Evolutionary conservation across 2,113 vertebrate species (phyloP).

Genomic region (Carollia perspicillata): DNA sequence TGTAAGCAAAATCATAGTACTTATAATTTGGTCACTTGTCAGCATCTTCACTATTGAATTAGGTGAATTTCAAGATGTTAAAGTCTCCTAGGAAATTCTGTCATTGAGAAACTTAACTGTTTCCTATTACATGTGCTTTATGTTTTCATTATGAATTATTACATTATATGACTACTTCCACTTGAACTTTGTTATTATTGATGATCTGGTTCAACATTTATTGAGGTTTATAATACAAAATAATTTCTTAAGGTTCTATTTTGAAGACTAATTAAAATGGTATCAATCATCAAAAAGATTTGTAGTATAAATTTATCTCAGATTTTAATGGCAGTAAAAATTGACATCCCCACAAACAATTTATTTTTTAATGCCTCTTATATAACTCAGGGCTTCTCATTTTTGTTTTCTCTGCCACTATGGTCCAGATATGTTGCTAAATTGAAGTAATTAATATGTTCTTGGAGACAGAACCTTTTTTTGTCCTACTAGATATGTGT

Average conservation of each 20-base stretch:
- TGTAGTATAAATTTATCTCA: neutral
- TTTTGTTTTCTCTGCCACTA: neutral
- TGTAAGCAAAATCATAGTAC: neutral
- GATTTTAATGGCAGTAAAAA: neutral
- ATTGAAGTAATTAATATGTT: constrained; percentile 38
- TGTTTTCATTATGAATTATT: neutral
- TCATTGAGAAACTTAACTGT: neutral
- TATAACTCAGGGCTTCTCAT: neutral
- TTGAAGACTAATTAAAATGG: neutral
- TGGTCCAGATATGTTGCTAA: neutral
- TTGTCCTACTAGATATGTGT: neutral
- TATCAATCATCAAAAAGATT: neutral
- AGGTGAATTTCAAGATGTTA: neutral
- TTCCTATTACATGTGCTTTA: neutral
- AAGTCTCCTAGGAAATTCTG: neutral
- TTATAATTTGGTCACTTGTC: neutral
- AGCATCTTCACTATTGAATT: neutral
- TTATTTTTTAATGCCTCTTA: neutral
- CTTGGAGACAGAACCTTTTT: neutral
- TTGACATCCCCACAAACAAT: neutral
- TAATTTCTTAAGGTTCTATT: neutral
- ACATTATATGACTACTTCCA: neutral
- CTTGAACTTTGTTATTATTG: neutral
- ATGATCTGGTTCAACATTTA: neutral
- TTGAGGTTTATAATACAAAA: neutral